Conservation (phyloP, 2,888 invertebrate genomes). For the Pristionchus arcanus region DNA sequence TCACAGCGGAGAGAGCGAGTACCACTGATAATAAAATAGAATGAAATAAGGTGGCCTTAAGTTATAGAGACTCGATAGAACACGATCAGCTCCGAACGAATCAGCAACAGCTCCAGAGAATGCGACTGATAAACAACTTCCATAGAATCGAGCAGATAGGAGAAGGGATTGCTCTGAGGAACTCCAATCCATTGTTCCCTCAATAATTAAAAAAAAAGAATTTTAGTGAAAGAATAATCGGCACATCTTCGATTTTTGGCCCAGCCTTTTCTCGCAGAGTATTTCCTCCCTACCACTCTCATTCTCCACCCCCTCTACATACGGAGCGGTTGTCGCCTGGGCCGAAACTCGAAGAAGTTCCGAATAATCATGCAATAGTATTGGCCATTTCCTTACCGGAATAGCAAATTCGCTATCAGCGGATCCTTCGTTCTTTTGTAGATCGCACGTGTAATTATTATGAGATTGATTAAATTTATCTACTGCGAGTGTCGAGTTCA, state of each 20-base stretch:
- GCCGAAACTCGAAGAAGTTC: no score
- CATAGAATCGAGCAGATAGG: slow-evolving; percentile 71
- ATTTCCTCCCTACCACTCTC: no score
- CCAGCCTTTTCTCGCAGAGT: no score
- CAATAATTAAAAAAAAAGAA: no score
- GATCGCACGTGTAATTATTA: not conserved
- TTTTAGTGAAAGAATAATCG: no score
- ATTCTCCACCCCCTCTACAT: no score
- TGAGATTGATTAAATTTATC: not conserved
- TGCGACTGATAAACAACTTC: slow-evolving; percentile 64
- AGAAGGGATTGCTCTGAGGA: slow-evolving; percentile 66
- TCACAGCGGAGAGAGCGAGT: slow-evolving; percentile 57
- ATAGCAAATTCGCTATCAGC: not conserved
- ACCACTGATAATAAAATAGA: slow-evolving; percentile 56
- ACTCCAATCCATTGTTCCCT: slow-evolving; percentile 70
- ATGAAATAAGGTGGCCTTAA: not conserved
- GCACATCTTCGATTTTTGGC: no score
- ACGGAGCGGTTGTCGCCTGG: no score
- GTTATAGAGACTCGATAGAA: slow-evolving; percentile 58
- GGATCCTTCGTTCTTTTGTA: not conserved
- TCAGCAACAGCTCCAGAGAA: slow-evolving; percentile 70
- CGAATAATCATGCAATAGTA: no score
- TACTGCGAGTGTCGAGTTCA: not conserved
- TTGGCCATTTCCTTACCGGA: not conserved
- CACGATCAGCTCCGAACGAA: slow-evolving; percentile 69